A percentile compares a stretch with the other conserved stretches of the same genome.
These are phyloP conservation scores for Datnioides undecimradiatus DNA, from an alignment of 2,113 vertebrate species.

Conservation along the genomic window DNA sequence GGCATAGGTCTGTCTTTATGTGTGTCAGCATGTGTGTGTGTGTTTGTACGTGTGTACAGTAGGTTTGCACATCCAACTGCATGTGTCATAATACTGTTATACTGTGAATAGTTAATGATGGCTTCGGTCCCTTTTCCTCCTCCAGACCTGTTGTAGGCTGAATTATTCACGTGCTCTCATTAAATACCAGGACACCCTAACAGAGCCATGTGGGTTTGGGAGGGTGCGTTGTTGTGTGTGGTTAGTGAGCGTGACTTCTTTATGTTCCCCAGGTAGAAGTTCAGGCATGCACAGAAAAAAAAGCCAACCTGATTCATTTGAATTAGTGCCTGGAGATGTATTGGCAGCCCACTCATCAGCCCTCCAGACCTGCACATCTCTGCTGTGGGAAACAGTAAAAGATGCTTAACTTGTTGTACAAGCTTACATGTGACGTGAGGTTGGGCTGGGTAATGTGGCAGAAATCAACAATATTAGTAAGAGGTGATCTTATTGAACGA, in stretches of 20 bases:
- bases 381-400: conserved; percentile 7
- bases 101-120: conserved; percentile 79
- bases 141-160: conserved; percentile 65
- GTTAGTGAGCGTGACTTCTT: conserved; percentile 26
- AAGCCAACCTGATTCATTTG: neutral
- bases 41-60: conserved; percentile 35
- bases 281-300: conserved; percentile 32
- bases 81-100: conserved; percentile 59
- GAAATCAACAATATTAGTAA: conserved; percentile 1
- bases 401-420: conserved; percentile 23
- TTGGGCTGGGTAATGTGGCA: neutral
- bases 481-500: neutral
- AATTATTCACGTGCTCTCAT: conserved; percentile 81
- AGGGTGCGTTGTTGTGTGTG: conserved; percentile 31
- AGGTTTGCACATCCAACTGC: conserved; percentile 40
- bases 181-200: conserved; percentile 68
- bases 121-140: conserved; percentile 53
- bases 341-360: conserved; percentile 25
- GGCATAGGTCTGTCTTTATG: conserved; percentile 41
- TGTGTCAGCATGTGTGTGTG: conserved; percentile 40
- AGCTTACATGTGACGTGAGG: conserved; percentile 2
- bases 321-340: conserved; percentile 27
- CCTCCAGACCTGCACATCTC: conserved; percentile 6
- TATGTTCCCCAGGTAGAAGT: conserved; percentile 50
- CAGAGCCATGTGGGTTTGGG: conserved; percentile 21